phyloP scores from a whole-genome alignment of 1,140 invertebrate genomes.

The Drosophila rhopaloa region DNA sequence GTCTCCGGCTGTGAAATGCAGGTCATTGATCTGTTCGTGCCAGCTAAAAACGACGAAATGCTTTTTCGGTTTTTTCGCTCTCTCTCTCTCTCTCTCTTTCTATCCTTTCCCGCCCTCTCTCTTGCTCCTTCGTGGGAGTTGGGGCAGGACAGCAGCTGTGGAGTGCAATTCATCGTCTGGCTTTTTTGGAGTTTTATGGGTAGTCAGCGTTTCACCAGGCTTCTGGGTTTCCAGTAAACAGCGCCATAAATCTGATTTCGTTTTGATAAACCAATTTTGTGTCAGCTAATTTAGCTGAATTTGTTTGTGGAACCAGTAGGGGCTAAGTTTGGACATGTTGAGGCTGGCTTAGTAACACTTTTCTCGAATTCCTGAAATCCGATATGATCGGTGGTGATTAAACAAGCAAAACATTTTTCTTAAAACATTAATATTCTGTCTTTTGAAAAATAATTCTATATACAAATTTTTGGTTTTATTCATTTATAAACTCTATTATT shows the following conservation, averaged over 20 bases:
- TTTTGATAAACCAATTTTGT: conserved; percentile 28
- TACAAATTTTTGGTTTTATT: no score
- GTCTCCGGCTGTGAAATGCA: conserved; percentile 81
- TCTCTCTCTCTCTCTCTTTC: conserved; percentile 7
- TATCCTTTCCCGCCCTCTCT: conserved; percentile 13
- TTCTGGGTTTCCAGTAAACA: conserved; percentile 9
- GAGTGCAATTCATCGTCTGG: conserved; percentile 22
- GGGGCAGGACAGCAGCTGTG: conserved; percentile 17
- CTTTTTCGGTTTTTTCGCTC: conserved; percentile 43
- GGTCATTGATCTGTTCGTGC: conserved; percentile 80
- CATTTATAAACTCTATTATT: no score
- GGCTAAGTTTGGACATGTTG: neutral
- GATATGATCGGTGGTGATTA: no score
- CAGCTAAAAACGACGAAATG: conserved; percentile 58
- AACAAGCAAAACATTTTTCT: no score
- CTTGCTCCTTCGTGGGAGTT: neutral
- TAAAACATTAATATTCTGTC: no score
- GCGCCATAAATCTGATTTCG: conserved; percentile 30
- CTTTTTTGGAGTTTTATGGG: conserved; percentile 9
- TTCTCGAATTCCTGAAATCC: neutral
- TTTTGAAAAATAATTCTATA: no score
- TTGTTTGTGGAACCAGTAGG: neutral
- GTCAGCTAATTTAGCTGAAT: conserved; percentile 14
- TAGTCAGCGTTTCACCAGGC: neutral
- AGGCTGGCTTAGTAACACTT: neutral